Evolutionary conservation across 2,113 vertebrate species (phyloP), one percentile per base, ranked within the genome.

Genomic region (Spermophilus dauricus): DNA sequence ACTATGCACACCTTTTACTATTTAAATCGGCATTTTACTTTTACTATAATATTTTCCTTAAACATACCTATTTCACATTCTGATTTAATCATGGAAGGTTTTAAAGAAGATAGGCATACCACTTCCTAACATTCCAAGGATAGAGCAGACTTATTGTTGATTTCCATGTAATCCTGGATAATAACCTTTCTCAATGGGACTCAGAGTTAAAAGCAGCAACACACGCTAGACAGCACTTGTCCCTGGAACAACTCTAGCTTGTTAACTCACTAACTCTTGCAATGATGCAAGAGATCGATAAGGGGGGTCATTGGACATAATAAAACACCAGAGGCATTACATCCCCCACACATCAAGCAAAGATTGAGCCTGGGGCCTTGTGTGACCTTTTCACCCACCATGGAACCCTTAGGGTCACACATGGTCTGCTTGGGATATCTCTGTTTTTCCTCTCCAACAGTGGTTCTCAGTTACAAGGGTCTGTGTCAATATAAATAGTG

Each of bases 1-100:
- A 48, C 48, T 92, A 92, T 90, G 39, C 85, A 39, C 28, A 63
- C 11, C 75, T 89, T 73, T 86, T 88, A 97, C 86, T 63, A 91
- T 32, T 86, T 96, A 97, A 96, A 28, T 70, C 69, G 97, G 95
- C 18, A 92, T 69, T 82, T 84, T 80, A 86, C 73, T 51, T 96
- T 92, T 89, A 85, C 56, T 56, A 32, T 69, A 63, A 65, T 22
- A 95, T 94, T 87, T 92, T 93, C 92, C 94, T 98, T 90, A 81
- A 97, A 97, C 75, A 96, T 70, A 53, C 70, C 56, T 70, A 39
- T 83, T 97, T 53, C 56, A n/a, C 93, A 96, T 97, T 98, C 87
- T 97, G 91, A 96, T 96, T 95, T 96, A 88, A 91, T 93, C 85
- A 72, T 3, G 75, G n/a, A 48, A 34, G 45, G 89, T 73, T 98